Conservation (phyloP, 2,888 invertebrate species). For the Nymphalis c-album region DNA sequence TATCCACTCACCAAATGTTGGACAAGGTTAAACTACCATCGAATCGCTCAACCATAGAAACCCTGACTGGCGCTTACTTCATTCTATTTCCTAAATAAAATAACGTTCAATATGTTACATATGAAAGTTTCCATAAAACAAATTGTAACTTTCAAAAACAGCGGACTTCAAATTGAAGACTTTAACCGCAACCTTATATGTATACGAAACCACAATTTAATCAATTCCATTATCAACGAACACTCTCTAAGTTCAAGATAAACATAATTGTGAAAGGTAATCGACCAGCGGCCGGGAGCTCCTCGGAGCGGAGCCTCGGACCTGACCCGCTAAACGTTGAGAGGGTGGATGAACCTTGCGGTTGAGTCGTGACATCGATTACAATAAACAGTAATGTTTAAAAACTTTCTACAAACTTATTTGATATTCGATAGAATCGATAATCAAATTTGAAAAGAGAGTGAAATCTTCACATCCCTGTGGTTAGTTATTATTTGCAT, state of each 20-base stretch:
- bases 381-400: not conserved
- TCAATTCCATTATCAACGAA: slow-evolving; percentile 1
- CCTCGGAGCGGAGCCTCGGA: not conserved
- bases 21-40: not conserved
- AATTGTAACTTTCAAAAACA: not conserved
- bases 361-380: not conserved
- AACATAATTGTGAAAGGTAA: slow-evolving; percentile 1
- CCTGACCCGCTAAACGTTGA: not conserved
- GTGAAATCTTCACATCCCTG: slow-evolving; percentile 6
- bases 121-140: not conserved
- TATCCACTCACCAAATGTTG: not conserved
- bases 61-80: too few species aligned
- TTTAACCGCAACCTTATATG: too few species aligned
- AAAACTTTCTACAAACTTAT: not conserved
- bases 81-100: not conserved
- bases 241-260: not conserved
- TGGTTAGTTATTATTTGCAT: not conserved
- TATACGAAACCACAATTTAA: slow-evolving; percentile 1
- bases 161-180: not conserved
- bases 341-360: slow-evolving; percentile 1
- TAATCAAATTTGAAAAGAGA: not conserved
- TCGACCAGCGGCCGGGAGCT: not conserved
- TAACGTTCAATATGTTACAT: not conserved
- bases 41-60: not conserved
- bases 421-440: slow-evolving; percentile 1